Evolutionary conservation across 2,888 invertebrate genomes (phyloP).

Genomic region (Drosophila sordidapex): DNA sequence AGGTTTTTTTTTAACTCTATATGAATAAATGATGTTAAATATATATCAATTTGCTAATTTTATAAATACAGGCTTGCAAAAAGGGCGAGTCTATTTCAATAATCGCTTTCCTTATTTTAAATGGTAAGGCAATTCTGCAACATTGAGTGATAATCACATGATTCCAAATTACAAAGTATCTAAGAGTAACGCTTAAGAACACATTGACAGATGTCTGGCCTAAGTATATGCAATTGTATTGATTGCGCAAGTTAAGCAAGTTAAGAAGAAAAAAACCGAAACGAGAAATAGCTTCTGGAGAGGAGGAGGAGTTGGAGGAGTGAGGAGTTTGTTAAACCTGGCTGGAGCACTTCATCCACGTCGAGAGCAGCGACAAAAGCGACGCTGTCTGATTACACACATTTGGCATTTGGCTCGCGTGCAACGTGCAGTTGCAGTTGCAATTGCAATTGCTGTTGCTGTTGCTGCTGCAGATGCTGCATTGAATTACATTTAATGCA

Average conservation of each 20-base stretch:
- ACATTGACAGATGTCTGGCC: constrained; percentile 11
- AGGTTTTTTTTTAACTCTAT: too few species aligned
- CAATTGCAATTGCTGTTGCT: not conserved
- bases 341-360: constrained; percentile 5
- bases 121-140: not conserved
- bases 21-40: not conserved
- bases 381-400: constrained; percentile 58
- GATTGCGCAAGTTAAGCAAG: constrained; percentile 6
- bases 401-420: constrained; percentile 47
- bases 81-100: not conserved
- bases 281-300: constrained; percentile 7
- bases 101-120: too few species aligned
- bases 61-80: not conserved
- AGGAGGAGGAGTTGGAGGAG: not conserved
- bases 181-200: constrained; percentile 9
- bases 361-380: constrained; percentile 46
- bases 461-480: constrained; percentile 20
- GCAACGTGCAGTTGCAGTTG: constrained; percentile 11
- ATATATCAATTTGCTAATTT: not conserved
- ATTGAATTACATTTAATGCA: constrained; percentile 58
- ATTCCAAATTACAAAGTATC: constrained; percentile 17
- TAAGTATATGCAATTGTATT: constrained; percentile 15
- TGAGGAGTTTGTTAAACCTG: not conserved
- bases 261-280: not conserved
- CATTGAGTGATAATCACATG: constrained; percentile 13